Base-by-base conservation (phyloP, 1,140 invertebrate genomes). In the Ceratoteleas bidentatus region DNA sequence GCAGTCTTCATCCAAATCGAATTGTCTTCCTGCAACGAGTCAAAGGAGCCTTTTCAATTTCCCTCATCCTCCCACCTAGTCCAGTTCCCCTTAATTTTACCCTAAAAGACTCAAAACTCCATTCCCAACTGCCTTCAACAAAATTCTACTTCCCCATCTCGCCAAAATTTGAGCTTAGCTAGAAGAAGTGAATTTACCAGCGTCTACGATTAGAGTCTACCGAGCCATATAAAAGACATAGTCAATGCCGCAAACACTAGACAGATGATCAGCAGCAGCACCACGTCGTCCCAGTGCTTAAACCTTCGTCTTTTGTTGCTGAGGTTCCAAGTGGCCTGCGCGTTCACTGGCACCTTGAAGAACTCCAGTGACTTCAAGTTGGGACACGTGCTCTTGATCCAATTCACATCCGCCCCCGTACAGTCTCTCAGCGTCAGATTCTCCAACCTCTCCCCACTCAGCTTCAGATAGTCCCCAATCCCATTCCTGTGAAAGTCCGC, bases 351-450 rank as follows among this genome's bases (percentile, higher is more conserved):
- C 2, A 76, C 16, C 9, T 68, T 76, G 24, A 56, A 10, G 34
- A 36, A 69, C 15, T 66, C 66, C 16, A 79, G 8, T 0, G 76
- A 61, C 7, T 73, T 72, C 6, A 79, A 56, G 34, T 79, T 79
- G 0, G 68, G 76, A 72, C 76, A 79, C 6, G 16, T 11, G 6
- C 10, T 60, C 6, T 56, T 52, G 38, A 73, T 69, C 6, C 2
- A 47, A 4, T 61, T 57, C 2, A 61, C 34, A 7, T 73, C 64
- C 8, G 69, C 58, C 3, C 43, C 43, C 0, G 40, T 62, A 14
- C 69, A 73, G 10, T 68, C 69, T 6, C 77, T 73, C 0, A 80
- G 52, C 0, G 77, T 73, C 6, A 80, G 24, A 32, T 73, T 73
- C 9, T 68, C 50, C 10, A 80, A 36, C 1, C 16, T 62, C 2